Conservation (phyloP, 2,113 vertebrate species). For the Varanus salvator region DNA sequence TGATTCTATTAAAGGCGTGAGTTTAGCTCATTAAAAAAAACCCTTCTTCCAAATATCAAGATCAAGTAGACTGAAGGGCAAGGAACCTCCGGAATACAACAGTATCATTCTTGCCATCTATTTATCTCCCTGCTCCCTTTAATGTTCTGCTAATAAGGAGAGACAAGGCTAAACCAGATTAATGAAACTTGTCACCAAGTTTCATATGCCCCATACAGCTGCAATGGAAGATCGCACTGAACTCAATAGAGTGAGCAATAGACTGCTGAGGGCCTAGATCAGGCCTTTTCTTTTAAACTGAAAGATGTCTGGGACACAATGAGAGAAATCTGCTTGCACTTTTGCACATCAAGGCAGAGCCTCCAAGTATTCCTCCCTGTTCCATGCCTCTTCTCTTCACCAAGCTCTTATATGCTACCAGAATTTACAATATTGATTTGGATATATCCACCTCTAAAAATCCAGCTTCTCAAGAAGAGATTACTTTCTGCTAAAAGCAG, state of each 20-base stretch:
- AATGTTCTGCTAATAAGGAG: constrained; percentile 19
- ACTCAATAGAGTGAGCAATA: constrained; percentile 1
- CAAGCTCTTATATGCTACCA: neutral
- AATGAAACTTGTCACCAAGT: constrained; percentile 7
- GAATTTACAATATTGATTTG: constrained; percentile 17
- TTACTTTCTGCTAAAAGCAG: constrained; percentile 40
- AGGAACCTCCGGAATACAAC: constrained; percentile 7
- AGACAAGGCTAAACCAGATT: neutral
- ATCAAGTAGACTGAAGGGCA: neutral
- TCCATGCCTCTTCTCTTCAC: neutral
- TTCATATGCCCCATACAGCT: constrained; percentile 1
- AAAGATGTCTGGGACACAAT: neutral
- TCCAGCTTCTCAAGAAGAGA: constrained; percentile 26
- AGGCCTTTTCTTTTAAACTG: neutral
- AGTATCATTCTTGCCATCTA: constrained; percentile 15
- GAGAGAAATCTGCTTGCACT: neutral
- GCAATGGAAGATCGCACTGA: neutral
- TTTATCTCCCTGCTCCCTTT: constrained; percentile 24
- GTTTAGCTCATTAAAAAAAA: neutral
- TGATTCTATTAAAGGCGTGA: neutral
- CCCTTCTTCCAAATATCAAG: neutral
- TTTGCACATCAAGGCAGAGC: neutral
- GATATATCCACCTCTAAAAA: constrained; percentile 29
- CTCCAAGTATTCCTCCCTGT: accelerated
- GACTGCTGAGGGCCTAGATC: neutral